Evolutionary conservation across 2,888 invertebrate genomes (phyloP), one percentile per base, ranked within the genome.

Genomic region (Pemphredon lugubris): DNA sequence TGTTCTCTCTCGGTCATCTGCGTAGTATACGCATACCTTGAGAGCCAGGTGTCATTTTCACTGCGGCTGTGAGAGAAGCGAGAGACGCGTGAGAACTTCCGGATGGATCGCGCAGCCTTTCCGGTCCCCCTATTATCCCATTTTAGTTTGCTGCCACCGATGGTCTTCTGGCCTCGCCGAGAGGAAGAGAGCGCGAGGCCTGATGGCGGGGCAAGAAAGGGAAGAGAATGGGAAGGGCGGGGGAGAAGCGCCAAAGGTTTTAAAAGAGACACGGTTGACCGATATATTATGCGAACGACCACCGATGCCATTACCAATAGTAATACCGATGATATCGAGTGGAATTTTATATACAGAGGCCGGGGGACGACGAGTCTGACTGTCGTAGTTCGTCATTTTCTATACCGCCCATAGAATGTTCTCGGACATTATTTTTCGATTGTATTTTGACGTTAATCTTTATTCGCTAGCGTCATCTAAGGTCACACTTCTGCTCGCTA

Each of bases 21-120:
- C 59, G 42, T 61, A 45, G 44, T 48, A 54, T 59, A 47, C 50
- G 66, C 64, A 47, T 50, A 63, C 61, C 50, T 59, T 83, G 86
- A 85, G 85, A 83, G 88, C 87, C 89, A 89, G 89, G 89, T 89
- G 89, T 89, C 89, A 88, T 84, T 87, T 89, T 89, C 84, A 84
- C 82, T 87, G 86, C 83, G 88, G 87, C 86, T 85, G 86, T 85
- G 85, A 84, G 86, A 89, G 88, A 89, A 88, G 87, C 86, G 84
- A 84, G 88, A 89, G 89, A 89, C 87, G 84, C 89, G 89, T 89
- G 89, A 88, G 89, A 89, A 89, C 88, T 89, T 89, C 89, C 89
- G 89, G 89, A 89, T 89, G 83, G 83, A 82, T 85, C 83, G 81
- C 82, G 82, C 84, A 82, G 83, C 83, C 84, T 86, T 89, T 89